Evolutionary conservation across 2,888 invertebrate genomes (phyloP), one percentile per base, ranked within the genome.

Genomic region (Encarsia formosa): DNA sequence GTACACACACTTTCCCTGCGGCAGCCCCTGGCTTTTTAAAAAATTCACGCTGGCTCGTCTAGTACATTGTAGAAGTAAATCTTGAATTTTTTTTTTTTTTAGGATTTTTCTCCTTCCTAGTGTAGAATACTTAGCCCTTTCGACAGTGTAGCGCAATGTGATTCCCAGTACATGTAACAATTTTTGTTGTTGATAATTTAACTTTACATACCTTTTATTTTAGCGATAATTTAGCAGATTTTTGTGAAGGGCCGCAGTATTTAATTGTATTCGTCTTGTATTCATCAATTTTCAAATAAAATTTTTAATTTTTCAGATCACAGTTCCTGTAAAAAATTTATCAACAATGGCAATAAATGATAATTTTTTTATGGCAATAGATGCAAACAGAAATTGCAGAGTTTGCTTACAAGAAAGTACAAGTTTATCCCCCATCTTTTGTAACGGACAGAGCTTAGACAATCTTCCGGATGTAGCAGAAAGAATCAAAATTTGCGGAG

Each of bases 401-500:
- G 65, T 74, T 45, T 74, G 73, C 58, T 63, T 74, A 5, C 63
- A 67, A 31, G 72, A 73, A 51, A 63, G 64, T 57, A 63, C 65
- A 31, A 69, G 69, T 56, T 63, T 72, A 38, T 64, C 68, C 6
- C 60, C 71, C 3, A 72, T 74, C 56, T 74, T 73, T 52, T 65
- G 66, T 41, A 60, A 62, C 16, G 63, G 65, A 24, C 66, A 67
- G 34, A 65, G 66, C 44, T 61, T 61, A 3, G 61, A 58, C 11
- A 57, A 52, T 44, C 61, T 63, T 37, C 57, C 66, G 1, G 64
- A 63, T 44, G 61, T 73, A 23, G 59, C 67, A 6, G 68, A 69
- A 39, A 73, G 71, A 44, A 73, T 73, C 57, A 67, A 71, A 65
- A 54, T 69, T 8, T 73, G 70, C 34, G 73, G 73, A 13, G 68